A percentile compares a stretch with the other conserved stretches of the same genome.
Evolutionary conservation across 2,888 invertebrate genomes (phyloP).

Genomic region (Lysandra bellargus): DNA sequence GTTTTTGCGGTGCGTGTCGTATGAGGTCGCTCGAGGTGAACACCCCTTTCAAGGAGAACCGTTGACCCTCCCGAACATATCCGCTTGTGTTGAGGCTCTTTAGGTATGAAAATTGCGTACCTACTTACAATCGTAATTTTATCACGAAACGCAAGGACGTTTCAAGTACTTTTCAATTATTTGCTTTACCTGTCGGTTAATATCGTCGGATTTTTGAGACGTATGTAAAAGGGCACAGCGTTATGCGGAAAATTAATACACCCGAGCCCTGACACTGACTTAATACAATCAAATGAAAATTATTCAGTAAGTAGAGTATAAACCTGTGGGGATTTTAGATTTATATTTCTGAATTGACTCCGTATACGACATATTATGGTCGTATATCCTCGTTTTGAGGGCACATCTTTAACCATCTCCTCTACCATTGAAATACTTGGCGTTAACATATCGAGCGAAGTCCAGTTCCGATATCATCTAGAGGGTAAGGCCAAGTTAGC

Average conservation of each 20-base stretch:
- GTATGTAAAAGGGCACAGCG: not conserved
- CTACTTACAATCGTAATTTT: constrained; percentile 33
- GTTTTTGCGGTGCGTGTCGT: constrained; percentile 49
- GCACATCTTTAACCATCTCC: too few relatives aligned
- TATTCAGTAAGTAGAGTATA: too few relatives aligned
- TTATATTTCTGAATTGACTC: too few relatives aligned
- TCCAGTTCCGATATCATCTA: too few relatives aligned
- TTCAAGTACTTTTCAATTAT: constrained; percentile 35
- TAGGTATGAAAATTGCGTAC: constrained; percentile 40
- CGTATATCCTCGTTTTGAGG: too few relatives aligned
- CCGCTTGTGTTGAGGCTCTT: constrained; percentile 55
- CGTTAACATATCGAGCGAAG: too few relatives aligned
- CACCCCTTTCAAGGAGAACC: constrained; percentile 75
- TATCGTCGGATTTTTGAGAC: not conserved
- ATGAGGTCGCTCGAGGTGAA: constrained; percentile 73
- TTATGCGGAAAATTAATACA: not conserved
- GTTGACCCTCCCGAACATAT: constrained; percentile 68
- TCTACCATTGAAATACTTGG: too few relatives aligned
- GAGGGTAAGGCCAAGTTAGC: too few relatives aligned
- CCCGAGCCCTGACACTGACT: too few relatives aligned
- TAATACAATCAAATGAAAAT: too few relatives aligned
- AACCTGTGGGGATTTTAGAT: too few relatives aligned
- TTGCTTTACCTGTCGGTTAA: constrained; percentile 9
- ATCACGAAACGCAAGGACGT: constrained; percentile 28
- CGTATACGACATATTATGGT: too few relatives aligned